These are phyloP conservation scores for Hemiscyllium ocellatum DNA, from an alignment of 2,113 vertebrate genomes.

Conservation along the genomic window DNA sequence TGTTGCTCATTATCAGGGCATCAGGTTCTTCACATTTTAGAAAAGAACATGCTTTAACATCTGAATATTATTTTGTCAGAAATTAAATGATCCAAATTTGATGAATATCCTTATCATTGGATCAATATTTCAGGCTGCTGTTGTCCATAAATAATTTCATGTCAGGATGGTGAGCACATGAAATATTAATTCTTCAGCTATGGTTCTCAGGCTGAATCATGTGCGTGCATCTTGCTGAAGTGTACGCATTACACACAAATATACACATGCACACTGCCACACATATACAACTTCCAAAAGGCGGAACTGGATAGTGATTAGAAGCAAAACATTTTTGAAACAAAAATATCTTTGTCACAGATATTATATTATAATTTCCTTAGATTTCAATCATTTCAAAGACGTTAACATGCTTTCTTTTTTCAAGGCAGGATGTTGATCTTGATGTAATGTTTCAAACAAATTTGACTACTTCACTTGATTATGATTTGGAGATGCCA, in stretches of 20 bases:
- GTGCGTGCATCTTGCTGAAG: too few species aligned
- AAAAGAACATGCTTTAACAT: neutral
- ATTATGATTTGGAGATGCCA: too few species aligned
- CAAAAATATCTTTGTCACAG: neutral
- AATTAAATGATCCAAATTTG: neutral
- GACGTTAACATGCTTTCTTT: neutral
- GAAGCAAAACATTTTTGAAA: slow-evolving; percentile 10
- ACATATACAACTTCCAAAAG: neutral
- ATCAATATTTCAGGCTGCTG: neutral
- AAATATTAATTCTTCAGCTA: neutral
- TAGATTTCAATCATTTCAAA: neutral
- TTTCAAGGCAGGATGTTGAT: neutral
- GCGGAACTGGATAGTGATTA: neutral
- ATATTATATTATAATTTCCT: neutral
- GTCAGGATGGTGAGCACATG: neutral
- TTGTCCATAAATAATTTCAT: neutral
- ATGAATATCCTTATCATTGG: neutral
- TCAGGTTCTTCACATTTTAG: neutral
- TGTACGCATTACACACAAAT: too few species aligned
- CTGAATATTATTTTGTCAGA: neutral
- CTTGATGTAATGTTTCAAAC: slow-evolving; percentile 15
- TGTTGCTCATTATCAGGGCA: neutral
- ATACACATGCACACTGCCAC: too few species aligned
- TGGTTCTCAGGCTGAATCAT: neutral
- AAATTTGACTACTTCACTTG: neutral